A percentile compares a stretch with the other conserved stretches of the same genome.
phyloP scores from a whole-genome alignment of 2,113 vertebrate species.

The Polypterus bichir region DNA sequence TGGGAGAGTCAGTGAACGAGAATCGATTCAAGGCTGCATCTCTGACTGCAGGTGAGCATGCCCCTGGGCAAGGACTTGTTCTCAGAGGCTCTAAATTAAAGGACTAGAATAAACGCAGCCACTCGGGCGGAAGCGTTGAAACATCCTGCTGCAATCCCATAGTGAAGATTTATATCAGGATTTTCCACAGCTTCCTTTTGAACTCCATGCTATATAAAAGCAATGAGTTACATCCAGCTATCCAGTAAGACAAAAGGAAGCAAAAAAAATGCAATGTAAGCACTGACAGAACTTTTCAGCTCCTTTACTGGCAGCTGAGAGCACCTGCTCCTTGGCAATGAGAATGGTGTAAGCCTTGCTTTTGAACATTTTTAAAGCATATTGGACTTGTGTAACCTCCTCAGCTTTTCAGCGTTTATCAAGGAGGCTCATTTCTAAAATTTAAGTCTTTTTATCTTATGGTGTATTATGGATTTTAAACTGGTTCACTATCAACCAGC shows the following conservation, averaged over 20 bases:
- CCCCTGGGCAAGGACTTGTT: conserved; percentile 10
- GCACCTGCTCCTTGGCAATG: too few relatives aligned
- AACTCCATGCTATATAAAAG: not conserved
- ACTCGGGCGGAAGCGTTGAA: conserved; percentile 28
- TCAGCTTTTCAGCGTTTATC: too few relatives aligned
- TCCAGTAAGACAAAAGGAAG: not conserved
- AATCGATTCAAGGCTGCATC: conserved; percentile 21
- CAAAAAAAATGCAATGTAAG: not conserved
- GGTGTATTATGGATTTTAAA: too few relatives aligned
- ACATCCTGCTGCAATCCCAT: conserved; percentile 16
- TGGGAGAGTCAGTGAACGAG: conserved; percentile 33
- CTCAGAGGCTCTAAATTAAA: conserved; percentile 17
- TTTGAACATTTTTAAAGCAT: too few relatives aligned
- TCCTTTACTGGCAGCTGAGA: not conserved
- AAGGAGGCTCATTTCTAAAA: too few relatives aligned
- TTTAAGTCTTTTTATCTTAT: too few relatives aligned
- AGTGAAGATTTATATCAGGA: not conserved
- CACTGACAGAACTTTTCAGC: not conserved
- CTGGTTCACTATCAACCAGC: too few relatives aligned
- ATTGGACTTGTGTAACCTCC: too few relatives aligned
- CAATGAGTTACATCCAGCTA: not conserved
- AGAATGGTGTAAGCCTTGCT: too few relatives aligned
- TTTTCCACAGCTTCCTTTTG: not conserved
- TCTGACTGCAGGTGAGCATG: conserved; percentile 23
- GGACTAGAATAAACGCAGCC: conserved; percentile 23